These are phyloP conservation scores for Aegotheles bennettii DNA, from an alignment of 2,113 vertebrate species.

Conservation along the genomic window DNA sequence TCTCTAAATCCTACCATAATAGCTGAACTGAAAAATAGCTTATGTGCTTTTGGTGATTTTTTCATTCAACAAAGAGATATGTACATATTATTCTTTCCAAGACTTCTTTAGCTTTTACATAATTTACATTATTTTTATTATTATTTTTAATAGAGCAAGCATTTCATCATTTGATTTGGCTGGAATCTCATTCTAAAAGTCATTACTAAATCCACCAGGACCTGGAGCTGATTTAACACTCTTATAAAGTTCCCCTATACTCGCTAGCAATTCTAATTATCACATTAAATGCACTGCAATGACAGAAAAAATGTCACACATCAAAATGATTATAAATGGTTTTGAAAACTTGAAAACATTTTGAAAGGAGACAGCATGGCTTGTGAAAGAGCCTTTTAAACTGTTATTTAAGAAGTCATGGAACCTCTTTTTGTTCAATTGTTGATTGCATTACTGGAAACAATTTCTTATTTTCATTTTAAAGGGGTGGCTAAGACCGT, in stretches of 20 bases:
- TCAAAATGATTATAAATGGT: constrained; percentile 39
- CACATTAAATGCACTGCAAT: constrained; percentile 52
- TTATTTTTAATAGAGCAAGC: background rate
- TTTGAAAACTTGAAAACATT: constrained; percentile 62
- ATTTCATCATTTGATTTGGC: constrained; percentile 61
- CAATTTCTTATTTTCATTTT: constrained; percentile 35
- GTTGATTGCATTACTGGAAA: constrained; percentile 50
- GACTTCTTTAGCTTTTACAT: background rate
- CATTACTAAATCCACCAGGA: constrained; percentile 62
- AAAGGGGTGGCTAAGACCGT: constrained; percentile 8
- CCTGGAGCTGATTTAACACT: constrained; percentile 46
- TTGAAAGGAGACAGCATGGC: background rate
- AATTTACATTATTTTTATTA: background rate
- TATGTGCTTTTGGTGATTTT: background rate
- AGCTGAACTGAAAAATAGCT: background rate
- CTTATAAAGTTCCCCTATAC: constrained; percentile 39
- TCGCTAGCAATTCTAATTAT: constrained; percentile 5
- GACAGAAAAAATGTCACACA: constrained; percentile 61
- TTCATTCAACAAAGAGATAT: background rate
- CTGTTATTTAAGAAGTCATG: constrained; percentile 31
- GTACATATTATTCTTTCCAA: background rate
- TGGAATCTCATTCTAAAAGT: constrained; percentile 56
- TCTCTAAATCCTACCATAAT: background rate
- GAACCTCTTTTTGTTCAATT: constrained; percentile 12
- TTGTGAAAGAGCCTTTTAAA: constrained; percentile 37